These are phyloP conservation scores for Corythornis vintsioides DNA, from an alignment of 2,113 vertebrate species.

Conservation along the genomic window DNA sequence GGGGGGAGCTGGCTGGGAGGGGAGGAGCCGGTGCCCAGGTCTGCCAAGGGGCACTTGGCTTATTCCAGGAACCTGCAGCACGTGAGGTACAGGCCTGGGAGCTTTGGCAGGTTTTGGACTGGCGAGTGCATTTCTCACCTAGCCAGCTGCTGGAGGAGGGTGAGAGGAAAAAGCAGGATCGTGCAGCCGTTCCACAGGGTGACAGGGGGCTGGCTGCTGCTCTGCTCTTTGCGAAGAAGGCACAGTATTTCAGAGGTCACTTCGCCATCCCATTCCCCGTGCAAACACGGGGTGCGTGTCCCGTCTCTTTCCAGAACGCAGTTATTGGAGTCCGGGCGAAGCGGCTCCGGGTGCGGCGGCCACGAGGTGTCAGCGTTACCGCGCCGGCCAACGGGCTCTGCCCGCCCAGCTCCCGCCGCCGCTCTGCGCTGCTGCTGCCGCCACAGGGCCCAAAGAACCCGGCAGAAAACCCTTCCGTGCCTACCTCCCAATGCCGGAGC, in stretches of 20 bases:
- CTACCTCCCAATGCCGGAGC: fast-evolving
- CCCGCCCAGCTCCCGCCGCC: background rate
- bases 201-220: background rate
- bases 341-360: background rate
- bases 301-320: fast-evolving
- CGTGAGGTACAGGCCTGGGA: fast-evolving
- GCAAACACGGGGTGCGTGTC: fast-evolving
- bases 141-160: fast-evolving
- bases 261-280: background rate
- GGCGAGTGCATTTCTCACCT: background rate
- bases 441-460: background rate
- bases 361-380: constrained; percentile 63
- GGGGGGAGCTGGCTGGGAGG: background rate
- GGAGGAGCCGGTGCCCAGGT: background rate
- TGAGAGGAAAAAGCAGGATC: background rate
- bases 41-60: fast-evolving
- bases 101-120: fast-evolving
- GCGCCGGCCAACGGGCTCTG: background rate
- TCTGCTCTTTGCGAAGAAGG: fast-evolving
- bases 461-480: fast-evolving
- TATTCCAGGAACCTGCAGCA: fast-evolving
- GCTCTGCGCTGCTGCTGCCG: fast-evolving
- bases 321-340: fast-evolving
- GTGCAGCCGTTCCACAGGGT: background rate
- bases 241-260: fast-evolving